Conservation (phyloP, 2,113 vertebrate species). For the Gambusia holbrooki region DNA sequence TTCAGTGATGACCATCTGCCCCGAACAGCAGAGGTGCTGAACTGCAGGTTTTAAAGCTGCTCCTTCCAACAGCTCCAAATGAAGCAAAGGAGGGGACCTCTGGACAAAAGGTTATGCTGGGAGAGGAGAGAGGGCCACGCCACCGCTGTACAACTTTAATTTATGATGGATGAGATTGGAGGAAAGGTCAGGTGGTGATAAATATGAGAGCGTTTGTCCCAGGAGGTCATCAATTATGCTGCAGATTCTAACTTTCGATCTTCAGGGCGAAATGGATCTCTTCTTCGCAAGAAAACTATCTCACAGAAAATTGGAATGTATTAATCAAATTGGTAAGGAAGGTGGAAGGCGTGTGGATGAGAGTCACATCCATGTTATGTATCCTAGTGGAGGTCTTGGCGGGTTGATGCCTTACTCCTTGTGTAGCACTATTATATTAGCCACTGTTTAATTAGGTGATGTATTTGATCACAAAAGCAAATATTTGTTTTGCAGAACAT, state of each 20-base stretch:
- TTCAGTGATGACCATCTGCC: conserved; percentile 81
- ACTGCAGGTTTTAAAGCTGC: conserved; percentile 75
- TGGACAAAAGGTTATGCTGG: conserved; percentile 88
- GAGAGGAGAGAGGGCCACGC: conserved; percentile 79
- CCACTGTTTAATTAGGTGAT: too few relatives aligned
- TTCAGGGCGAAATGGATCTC: conserved; percentile 81
- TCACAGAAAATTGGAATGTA: conserved; percentile 80
- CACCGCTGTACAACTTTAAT: conserved; percentile 91
- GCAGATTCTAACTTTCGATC: conserved; percentile 84
- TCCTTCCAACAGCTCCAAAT: conserved; percentile 78
- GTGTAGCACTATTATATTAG: conserved; percentile 27
- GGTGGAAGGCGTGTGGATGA: conserved; percentile 20
- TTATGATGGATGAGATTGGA: conserved; percentile 92
- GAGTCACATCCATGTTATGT: conserved; percentile 61
- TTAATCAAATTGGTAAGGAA: conserved; percentile 77
- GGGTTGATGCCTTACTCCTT: conserved; percentile 42
- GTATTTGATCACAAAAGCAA: too few relatives aligned
- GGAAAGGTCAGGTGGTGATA: conserved; percentile 91
- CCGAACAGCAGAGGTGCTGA: conserved; percentile 83
- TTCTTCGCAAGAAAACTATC: conserved; percentile 81
- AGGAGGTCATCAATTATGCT: conserved; percentile 86
- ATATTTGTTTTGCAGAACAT: too few relatives aligned
- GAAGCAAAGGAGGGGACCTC: conserved; percentile 82
- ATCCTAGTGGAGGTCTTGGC: conserved; percentile 40
- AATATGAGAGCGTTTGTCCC: conserved; percentile 86